Evolutionary conservation across 2,797 vertebrate genomes (phyloP).

Genomic region (Hozukius guyotensis): DNA sequence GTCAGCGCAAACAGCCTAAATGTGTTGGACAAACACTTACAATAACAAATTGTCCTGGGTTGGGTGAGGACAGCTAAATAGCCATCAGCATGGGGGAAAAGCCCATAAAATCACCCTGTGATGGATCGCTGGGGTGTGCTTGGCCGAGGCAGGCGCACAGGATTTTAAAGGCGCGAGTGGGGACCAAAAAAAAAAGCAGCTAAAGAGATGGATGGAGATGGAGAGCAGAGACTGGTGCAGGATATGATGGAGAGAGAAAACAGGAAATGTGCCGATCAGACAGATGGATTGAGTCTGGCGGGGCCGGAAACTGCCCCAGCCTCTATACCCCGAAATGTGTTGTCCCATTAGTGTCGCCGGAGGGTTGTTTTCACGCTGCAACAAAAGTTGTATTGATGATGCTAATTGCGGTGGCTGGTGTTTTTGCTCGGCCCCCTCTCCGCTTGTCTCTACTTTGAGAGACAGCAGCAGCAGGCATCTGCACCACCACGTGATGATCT

Average conservation of each 20-base stretch:
- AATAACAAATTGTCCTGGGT: slow-evolving; percentile 62
- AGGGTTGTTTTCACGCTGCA: slow-evolving; percentile 38
- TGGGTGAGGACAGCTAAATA: slow-evolving; percentile 67
- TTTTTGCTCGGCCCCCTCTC: slow-evolving; percentile 24
- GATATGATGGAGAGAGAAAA: slow-evolving; percentile 72
- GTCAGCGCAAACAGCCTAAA: slow-evolving; percentile 45
- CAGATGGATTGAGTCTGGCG: slow-evolving; percentile 69
- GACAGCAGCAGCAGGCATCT: slow-evolving; percentile 28
- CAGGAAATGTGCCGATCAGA: slow-evolving; percentile 63
- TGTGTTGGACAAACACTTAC: slow-evolving; percentile 68
- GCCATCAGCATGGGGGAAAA: slow-evolving; percentile 51
- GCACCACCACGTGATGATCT: slow-evolving; percentile 45
- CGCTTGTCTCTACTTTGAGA: slow-evolving; percentile 34
- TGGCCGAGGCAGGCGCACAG: slow-evolving; percentile 18
- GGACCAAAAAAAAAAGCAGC: not conserved
- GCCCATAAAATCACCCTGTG: slow-evolving; percentile 69
- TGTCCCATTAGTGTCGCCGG: slow-evolving; percentile 52
- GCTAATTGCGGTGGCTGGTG: not conserved
- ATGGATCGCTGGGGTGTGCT: slow-evolving; percentile 69
- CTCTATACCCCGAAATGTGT: slow-evolving; percentile 44
- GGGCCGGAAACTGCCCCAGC: slow-evolving; percentile 46
- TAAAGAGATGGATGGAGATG: slow-evolving; percentile 73
- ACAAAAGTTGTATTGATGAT: slow-evolving; percentile 22
- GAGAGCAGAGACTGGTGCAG: slow-evolving; percentile 45
- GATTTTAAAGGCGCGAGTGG: slow-evolving; percentile 50